These are phyloP conservation scores for Drosophila sucinea DNA, from an alignment of 1,140 invertebrate species.

Conservation along the genomic window DNA sequence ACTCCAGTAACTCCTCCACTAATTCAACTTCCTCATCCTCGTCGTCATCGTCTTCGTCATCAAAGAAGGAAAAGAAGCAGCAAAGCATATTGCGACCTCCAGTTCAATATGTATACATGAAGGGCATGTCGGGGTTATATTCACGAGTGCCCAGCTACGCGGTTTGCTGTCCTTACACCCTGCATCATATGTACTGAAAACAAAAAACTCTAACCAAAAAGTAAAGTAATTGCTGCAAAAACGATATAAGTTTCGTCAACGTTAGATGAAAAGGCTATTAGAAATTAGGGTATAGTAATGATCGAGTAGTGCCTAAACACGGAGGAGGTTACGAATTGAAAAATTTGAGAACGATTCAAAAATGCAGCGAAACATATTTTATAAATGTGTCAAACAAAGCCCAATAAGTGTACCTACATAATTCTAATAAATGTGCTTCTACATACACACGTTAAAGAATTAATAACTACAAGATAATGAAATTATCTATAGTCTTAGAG, in stretches of 20 bases:
- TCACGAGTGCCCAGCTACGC: constrained; percentile 78
- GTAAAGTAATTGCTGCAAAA: constrained; percentile 4
- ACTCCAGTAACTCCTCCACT: constrained; percentile 39
- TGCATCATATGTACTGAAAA: constrained; percentile 68
- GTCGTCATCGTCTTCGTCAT: constrained; percentile 30
- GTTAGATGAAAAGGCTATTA: constrained; percentile 1
- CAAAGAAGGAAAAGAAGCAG: constrained; percentile 77
- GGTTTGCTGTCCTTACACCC: constrained; percentile 75
- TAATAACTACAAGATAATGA: neutral
- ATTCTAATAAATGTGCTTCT: constrained; percentile 40
- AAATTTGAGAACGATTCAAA: constrained; percentile 7
- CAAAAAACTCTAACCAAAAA: neutral
- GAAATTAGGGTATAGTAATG: constrained; percentile 60
- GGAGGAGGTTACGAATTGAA: constrained; percentile 13
- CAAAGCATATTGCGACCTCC: constrained; percentile 82
- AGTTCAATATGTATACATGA: constrained; percentile 78
- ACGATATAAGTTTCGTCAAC: neutral
- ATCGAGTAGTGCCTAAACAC: constrained; percentile 68
- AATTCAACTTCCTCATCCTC: constrained; percentile 38
- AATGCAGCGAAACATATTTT: constrained; percentile 60
- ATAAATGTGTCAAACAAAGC: constrained; percentile 64
- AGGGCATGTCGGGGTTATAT: constrained; percentile 82
- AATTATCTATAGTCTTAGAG: constrained; percentile 5
- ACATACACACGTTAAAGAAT: neutral
- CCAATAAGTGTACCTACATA: constrained; percentile 43